Conservation (phyloP, 2,797 vertebrate species). For the Siniperca undulata region DNA sequence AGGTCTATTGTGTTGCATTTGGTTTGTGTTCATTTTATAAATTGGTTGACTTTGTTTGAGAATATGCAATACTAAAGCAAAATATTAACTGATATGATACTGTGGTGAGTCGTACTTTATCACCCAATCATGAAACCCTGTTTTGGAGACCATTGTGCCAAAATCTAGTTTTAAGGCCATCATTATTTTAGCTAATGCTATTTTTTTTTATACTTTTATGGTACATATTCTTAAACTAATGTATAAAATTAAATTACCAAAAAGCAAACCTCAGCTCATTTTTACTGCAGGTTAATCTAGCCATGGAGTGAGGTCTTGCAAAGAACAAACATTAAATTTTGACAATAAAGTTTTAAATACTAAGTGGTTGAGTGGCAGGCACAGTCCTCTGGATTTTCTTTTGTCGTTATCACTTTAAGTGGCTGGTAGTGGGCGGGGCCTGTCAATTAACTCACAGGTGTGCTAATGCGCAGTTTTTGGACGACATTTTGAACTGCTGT, state of each 20-base stretch:
- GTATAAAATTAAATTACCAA: not conserved
- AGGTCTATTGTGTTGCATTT: not conserved
- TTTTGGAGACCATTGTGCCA: not conserved
- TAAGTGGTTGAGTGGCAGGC: not conserved
- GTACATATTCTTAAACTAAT: not conserved
- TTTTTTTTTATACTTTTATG: not conserved
- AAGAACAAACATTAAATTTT: not conserved
- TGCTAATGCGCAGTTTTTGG: fast-evolving
- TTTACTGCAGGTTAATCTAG: not conserved
- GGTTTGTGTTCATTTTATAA: not conserved
- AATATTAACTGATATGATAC: not conserved
- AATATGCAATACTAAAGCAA: not conserved
- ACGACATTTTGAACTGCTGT: not conserved
- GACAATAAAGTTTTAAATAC: not conserved
- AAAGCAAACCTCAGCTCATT: not conserved
- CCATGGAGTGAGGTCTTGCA: not conserved
- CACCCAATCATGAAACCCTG: not conserved
- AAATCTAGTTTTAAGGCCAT: not conserved
- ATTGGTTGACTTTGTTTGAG: not conserved
- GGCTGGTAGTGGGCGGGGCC: constrained; percentile 28
- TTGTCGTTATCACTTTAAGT: not conserved
- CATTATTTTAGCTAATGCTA: not conserved
- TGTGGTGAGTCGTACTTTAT: not conserved
- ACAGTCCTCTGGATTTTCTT: not conserved
- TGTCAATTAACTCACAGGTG: constrained; percentile 16